Evolutionary conservation across 2,797 vertebrate genomes (phyloP), one percentile per base, ranked within the genome.

Genomic region (Epinephelus malabaricus): DNA sequence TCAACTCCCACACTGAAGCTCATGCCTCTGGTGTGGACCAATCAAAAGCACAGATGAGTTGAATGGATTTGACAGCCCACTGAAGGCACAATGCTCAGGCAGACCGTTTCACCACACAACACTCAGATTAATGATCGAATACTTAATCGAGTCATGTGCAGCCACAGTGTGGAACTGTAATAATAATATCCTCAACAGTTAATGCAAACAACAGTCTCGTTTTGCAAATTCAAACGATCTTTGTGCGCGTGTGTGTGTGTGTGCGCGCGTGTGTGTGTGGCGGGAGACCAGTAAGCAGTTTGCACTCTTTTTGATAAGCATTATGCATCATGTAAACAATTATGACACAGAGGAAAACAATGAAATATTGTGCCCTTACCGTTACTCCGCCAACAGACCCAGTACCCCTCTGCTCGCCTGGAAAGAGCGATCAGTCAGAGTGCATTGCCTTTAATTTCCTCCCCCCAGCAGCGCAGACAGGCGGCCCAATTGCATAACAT

Each of bases 401-500:
- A 6, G 47, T 0, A 21, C 67, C 78, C 23, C 66, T 72, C 68
- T 43, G 23, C 50, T 50, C 19, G 74, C 19, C 51, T 19, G 25
- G 51, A 88, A 67, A 78, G 79, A 86, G 55, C 1, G 62, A 58
- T 19, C 13, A 0, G 40, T 23, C 58, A 0, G n/a, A 21, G 51
- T 40, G 25, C n/a, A 49, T 71, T 19, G 70, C 81, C 86, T 86
- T 91, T 85, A 78, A 86, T 88, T 87, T 66, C 47, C 51, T 25
- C 67, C 47, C 23, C 5, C 34, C 5, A 6, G 2, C 70, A 40
- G 34, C 78, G 75, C 81, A 55, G 3, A 38, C 79, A 72, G 54
- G 61, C 46, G 3, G 38, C 2, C 1, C 21, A 50, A 58, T 92
- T 90, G 69, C 85, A 13, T 90, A 89, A 92, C 78, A 30, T 2